Conservation (phyloP, 1,140 invertebrate species). For the Zaprionus camerounensis region DNA sequence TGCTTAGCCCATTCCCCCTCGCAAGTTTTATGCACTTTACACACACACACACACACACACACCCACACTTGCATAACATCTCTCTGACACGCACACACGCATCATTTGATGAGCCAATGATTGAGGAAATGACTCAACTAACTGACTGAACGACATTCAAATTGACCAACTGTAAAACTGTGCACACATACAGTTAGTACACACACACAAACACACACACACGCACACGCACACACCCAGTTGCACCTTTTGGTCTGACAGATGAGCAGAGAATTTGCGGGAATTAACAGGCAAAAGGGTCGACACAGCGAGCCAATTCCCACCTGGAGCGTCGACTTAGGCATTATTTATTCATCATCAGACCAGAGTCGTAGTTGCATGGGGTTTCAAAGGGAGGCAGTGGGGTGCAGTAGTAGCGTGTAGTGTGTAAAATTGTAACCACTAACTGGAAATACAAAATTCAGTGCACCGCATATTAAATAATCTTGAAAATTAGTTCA, state of each 20-base stretch:
- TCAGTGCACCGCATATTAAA: too few relatives aligned
- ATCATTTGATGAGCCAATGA: constrained; percentile 17
- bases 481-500: too few relatives aligned
- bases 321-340: not conserved
- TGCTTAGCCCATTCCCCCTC: constrained; percentile 25
- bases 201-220: not conserved
- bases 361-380: not conserved
- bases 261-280: constrained; percentile 39
- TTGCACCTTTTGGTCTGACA: not conserved
- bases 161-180: constrained; percentile 21
- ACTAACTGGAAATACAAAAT: not conserved
- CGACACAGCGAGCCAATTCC: not conserved
- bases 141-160: constrained; percentile 25
- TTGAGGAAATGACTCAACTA: constrained; percentile 7
- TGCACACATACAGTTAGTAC: not conserved
- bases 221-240: not conserved
- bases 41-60: constrained; percentile 9
- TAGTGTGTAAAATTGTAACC: not conserved
- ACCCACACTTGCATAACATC: not conserved
- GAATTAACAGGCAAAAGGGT: constrained; percentile 38
- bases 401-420: not conserved
- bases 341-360: constrained; percentile 33
- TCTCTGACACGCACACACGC: constrained; percentile 10
- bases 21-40: constrained; percentile 45
- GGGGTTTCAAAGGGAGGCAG: not conserved